A percentile compares a stretch with the other conserved stretches of the same genome.
Evolutionary conservation across 2,113 vertebrate species (phyloP).

Genomic region (Erinaceus europaeus): DNA sequence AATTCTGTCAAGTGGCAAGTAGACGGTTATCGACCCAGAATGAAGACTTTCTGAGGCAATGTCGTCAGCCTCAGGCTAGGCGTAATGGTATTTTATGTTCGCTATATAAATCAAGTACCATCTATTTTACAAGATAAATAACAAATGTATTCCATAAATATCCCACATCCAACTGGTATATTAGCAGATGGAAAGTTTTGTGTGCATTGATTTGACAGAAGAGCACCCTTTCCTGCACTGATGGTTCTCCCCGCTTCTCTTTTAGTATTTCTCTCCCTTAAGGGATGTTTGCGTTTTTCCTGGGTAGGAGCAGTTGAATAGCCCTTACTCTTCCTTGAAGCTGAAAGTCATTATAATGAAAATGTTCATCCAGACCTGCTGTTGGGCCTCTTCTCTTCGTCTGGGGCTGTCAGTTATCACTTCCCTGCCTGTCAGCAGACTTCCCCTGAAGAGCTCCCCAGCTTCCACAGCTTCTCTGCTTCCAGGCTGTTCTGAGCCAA

Average conservation of each 20-base stretch:
- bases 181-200: not conserved
- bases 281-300: not conserved
- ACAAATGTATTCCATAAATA: too few species aligned
- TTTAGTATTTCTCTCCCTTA: not conserved
- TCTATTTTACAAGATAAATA: too few species aligned
- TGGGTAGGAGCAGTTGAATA: not conserved
- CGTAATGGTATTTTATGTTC: too few species aligned
- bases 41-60: too few species aligned
- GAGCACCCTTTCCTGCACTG: not conserved
- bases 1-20: too few species aligned
- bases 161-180: too few species aligned
- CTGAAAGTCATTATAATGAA: not conserved
- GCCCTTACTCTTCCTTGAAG: not conserved
- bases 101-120: too few species aligned
- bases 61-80: too few species aligned
- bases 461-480: rapidly evolving
- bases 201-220: not conserved
- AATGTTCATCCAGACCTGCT: rapidly evolving
- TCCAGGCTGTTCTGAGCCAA: not conserved
- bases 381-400: rapidly evolving
- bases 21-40: too few species aligned
- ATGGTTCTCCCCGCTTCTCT: not conserved
- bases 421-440: not conserved
- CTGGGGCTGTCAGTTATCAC: not conserved
- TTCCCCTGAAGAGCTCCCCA: not conserved